These are phyloP conservation scores for Pristionchus arcanus DNA, from an alignment of 2,888 invertebrate genomes.

Conservation along the genomic window DNA sequence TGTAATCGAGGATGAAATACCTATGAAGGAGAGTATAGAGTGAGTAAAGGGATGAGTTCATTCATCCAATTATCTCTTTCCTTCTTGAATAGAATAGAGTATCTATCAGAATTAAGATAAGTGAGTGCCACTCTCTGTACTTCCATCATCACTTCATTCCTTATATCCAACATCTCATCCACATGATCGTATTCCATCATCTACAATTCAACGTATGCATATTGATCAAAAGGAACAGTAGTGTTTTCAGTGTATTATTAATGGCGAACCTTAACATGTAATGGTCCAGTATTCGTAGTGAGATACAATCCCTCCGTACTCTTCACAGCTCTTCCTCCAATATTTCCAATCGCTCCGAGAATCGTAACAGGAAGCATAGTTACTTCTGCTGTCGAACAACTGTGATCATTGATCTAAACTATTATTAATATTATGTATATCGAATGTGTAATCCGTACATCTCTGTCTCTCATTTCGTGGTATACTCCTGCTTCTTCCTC, in stretches of 20 bases:
- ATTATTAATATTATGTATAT: too few relatives aligned
- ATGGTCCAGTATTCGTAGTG: slow-evolving; percentile 18
- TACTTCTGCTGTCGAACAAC: background rate
- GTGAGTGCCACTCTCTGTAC: slow-evolving; percentile 10
- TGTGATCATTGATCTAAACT: background rate
- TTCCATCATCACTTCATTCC: slow-evolving; percentile 38
- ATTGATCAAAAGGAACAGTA: background rate
- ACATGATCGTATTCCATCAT: background rate
- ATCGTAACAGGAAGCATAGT: background rate
- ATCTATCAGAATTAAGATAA: slow-evolving; percentile 18
- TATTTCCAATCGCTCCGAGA: slow-evolving; percentile 37
- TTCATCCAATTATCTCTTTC: slow-evolving; percentile 31
- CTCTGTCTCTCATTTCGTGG: slow-evolving; percentile 10
- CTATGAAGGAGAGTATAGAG: background rate
- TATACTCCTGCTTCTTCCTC: background rate
- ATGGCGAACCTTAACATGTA: background rate
- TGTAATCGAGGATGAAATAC: background rate
- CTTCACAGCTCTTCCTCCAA: slow-evolving; percentile 33
- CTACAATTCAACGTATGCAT: background rate
- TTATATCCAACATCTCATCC: slow-evolving; percentile 20
- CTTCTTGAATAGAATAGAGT: background rate
- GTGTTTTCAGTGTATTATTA: background rate
- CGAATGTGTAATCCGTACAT: background rate
- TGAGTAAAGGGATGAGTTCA: slow-evolving; percentile 15
- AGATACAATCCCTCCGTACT: background rate